A percentile compares a stretch with the other conserved stretches of the same genome.
Conservation (phyloP, 1,140 invertebrate genomes). For the Calephelis nemesis region DNA sequence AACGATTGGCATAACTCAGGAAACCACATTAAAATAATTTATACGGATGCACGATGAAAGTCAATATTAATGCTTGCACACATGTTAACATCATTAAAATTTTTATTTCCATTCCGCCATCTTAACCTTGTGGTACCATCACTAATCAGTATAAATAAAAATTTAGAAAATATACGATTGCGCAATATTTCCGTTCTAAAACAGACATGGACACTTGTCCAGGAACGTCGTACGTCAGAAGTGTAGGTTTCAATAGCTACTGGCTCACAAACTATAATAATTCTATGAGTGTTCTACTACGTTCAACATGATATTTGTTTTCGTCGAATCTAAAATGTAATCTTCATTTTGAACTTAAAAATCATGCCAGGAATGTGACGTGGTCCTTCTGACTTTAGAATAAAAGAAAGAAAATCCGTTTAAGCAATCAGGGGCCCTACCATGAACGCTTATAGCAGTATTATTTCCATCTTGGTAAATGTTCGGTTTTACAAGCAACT, state of each 20-base stretch:
- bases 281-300: conserved; percentile 19
- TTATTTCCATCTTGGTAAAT: no score
- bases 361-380: no score
- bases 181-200: conserved; percentile 31
- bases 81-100: conserved; percentile 6
- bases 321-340: background rate
- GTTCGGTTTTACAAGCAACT: no score
- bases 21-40: background rate
- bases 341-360: no score
- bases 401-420: no score
- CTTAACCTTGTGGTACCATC: background rate
- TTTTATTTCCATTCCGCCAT: conserved; percentile 14
- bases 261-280: conserved; percentile 19
- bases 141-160: conserved; percentile 22
- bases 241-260: conserved; percentile 25
- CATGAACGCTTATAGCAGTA: no score
- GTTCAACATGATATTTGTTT: background rate
- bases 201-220: conserved; percentile 37
- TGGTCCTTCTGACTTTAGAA: no score
- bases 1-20: no score
- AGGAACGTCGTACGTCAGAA: conserved; percentile 37
- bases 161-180: conserved; percentile 25
- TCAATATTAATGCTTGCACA: conserved; percentile 1
- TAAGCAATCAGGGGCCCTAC: no score
- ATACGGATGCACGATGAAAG: background rate